Base-by-base conservation (phyloP, 2,888 invertebrate genomes). In the Lepeophtheirus nordmannii region DNA sequence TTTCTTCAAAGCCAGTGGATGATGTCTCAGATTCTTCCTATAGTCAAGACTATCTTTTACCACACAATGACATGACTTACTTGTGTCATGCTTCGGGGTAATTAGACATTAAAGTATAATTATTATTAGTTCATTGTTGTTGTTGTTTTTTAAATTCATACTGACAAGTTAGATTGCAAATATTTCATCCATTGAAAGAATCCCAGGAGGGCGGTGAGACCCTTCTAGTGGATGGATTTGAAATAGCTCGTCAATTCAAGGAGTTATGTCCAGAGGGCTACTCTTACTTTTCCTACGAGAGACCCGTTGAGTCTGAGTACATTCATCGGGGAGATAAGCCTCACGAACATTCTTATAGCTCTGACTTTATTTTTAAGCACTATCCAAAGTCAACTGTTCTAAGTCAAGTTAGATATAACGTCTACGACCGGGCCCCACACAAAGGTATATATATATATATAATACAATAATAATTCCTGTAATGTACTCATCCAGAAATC, bases 61-160 rank as follows among this genome's bases (percentile, higher is more conserved):
- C 83, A 0, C 89, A 89, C 72, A 87, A 83, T 3, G 89, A 89
- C 72, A 85, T 82, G 66, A 87, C 86, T 0, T 89, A 88, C 72
- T 85, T 86, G 70, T 81, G 80, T 64, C 83, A 86, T 73, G 82
- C 87, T 30, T 30, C 30, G 7, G 30, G 30, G 30, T 30, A 1
- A 82, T 84, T 61, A 87, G 87, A 82, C 82, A 76, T 70, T 67
- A 30, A 22, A 72, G 72, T 59, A n/a, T n/a, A n/a, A n/a, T n/a
- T n/a, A n/a, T n/a, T n/a, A n/a, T n/a, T 72, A 72, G 65, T 70
- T 70, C 58, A 20, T 30, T 17, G n/a, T 58, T 38, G 22, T 23
- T 10, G 38, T 23, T 30, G 17, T 30, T 37, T 30, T 69, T 58
- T 63, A 39, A 38, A 58, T 69, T 20, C 23, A n/a, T n/a, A n/a